Evolutionary conservation across 2,888 invertebrate genomes (phyloP).

Genomic region (Zhuqinia jingwanae): DNA sequence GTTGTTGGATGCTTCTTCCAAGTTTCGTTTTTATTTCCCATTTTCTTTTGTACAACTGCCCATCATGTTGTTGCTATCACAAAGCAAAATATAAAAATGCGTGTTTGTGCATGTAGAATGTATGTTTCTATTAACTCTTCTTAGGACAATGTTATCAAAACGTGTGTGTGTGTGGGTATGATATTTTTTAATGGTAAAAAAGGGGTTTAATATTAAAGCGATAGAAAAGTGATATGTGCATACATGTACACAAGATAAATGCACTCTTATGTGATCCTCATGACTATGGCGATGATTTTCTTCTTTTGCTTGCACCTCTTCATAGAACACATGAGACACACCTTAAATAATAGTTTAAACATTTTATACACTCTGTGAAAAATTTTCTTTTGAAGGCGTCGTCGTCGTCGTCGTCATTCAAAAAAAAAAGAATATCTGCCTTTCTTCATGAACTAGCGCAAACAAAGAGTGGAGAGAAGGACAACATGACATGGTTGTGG

Average conservation of each 20-base stretch:
- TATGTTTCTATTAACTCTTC: conserved; percentile 31
- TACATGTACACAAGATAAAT: conserved; percentile 36
- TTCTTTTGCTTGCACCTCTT: conserved; percentile 55
- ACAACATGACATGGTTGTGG: conserved; percentile 3
- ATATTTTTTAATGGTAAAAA: not conserved
- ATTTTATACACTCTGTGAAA: conserved; percentile 65
- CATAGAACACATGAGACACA: conserved; percentile 72
- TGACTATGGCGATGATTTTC: conserved; percentile 3
- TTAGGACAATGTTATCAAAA: conserved; percentile 40
- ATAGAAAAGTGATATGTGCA: conserved; percentile 4
- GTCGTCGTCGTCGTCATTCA: conserved; percentile 25
- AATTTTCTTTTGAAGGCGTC: conserved; percentile 58
- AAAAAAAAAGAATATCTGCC: conserved; percentile 46
- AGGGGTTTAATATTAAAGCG: conserved; percentile 39
- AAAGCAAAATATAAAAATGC: conserved; percentile 27
- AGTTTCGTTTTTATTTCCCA: conserved; percentile 33
- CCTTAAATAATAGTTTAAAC: conserved; percentile 72
- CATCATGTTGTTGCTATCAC: conserved; percentile 17
- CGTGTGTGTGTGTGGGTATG: not conserved
- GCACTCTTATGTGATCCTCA: conserved; percentile 54
- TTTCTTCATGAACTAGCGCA: conserved; percentile 66
- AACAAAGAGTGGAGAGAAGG: conserved; percentile 49
- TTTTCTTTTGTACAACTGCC: not conserved
- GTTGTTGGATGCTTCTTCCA: conserved; percentile 48
- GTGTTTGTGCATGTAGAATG: conserved; percentile 68